Conservation (phyloP, 2,888 invertebrate species). For the Dolichopus griseipennis region DNA sequence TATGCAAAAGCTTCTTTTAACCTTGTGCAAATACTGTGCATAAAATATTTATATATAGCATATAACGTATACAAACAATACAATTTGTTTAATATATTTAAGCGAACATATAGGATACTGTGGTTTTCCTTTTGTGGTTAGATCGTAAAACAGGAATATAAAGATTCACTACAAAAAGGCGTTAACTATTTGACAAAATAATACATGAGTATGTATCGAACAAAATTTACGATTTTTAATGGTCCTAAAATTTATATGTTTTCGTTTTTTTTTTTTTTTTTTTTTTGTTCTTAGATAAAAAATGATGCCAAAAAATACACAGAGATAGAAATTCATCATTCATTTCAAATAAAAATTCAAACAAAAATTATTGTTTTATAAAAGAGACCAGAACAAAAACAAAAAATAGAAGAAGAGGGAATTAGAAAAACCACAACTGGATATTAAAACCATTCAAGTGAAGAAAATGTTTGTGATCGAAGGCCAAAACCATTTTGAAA, state of each 20-base stretch:
- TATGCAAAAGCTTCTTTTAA: no score
- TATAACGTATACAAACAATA: no score
- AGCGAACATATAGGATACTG: background rate
- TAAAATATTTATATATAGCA: no score
- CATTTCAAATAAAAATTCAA: background rate
- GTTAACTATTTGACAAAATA: background rate
- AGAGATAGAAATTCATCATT: background rate
- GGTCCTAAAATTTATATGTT: background rate
- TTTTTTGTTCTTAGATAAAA: no score
- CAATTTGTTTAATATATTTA: no score
- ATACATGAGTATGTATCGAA: background rate
- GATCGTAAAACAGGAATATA: background rate
- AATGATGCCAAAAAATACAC: no score
- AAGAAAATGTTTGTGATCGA: background rate
- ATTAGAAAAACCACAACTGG: background rate
- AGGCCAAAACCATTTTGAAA: background rate
- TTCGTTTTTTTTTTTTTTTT: no score
- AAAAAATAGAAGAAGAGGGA: background rate
- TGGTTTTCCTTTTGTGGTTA: background rate
- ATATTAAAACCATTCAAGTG: background rate
- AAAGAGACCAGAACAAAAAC: no score
- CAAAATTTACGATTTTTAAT: background rate
- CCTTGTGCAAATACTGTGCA: no score
- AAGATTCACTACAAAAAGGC: background rate
- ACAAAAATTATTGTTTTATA: background rate